These are phyloP conservation scores for Axea sp. DNA, from an alignment of 2,888 invertebrate species.

Conservation along the genomic window DNA sequence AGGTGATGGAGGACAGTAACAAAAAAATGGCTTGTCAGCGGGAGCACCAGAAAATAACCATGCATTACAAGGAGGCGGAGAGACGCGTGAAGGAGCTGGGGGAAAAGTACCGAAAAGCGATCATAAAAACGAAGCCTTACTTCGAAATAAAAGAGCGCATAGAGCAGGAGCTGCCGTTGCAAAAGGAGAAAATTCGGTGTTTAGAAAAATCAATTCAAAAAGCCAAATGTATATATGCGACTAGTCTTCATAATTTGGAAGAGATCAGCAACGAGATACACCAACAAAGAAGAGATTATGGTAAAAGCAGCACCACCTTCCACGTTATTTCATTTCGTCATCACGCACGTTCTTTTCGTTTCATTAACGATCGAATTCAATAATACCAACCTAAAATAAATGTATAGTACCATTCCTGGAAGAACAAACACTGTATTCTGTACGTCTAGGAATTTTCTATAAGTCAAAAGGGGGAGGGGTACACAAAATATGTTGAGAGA, in stretches of 20 bases:
- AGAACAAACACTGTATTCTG: too few species aligned
- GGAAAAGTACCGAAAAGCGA: conserved; percentile 89
- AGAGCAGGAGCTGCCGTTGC: conserved; percentile 90
- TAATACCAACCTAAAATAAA: too few species aligned
- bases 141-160: conserved; percentile 94
- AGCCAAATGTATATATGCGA: conserved; percentile 90
- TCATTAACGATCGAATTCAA: too few species aligned
- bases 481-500: too few species aligned
- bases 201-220: conserved; percentile 89
- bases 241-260: conserved; percentile 90
- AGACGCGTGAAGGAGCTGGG: conserved; percentile 89
- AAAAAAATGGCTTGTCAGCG: conserved; percentile 93
- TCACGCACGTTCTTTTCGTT: too few species aligned
- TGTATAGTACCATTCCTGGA: too few species aligned
- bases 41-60: conserved; percentile 91
- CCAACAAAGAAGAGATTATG: conserved; percentile 83
- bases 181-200: conserved; percentile 90
- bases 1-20: conserved; percentile 96
- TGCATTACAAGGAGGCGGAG: conserved; percentile 90
- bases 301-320: too few species aligned
- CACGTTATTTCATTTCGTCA: too few species aligned
- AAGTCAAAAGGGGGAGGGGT: too few species aligned
- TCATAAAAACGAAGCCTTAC: conserved; percentile 92
- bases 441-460: too few species aligned
- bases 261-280: conserved; percentile 96